These are phyloP conservation scores for Octopus sinensis DNA, from an alignment of 1,140 invertebrate genomes.

Conservation along the genomic window DNA sequence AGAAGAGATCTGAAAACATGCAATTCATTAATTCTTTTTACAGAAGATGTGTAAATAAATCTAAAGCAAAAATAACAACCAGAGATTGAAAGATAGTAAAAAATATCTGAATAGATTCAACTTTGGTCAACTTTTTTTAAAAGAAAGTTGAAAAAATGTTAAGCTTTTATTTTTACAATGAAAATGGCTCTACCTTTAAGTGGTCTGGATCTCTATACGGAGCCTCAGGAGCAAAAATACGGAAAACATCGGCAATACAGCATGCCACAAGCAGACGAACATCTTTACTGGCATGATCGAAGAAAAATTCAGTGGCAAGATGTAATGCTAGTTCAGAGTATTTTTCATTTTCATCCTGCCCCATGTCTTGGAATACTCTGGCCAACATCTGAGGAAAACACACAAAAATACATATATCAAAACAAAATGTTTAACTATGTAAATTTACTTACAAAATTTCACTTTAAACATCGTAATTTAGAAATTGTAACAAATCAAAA, in stretches of 20 bases:
- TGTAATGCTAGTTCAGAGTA: constrained; percentile 91
- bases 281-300: constrained; percentile 86
- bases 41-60: too few relatives aligned
- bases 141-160: not conserved
- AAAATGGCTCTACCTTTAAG: constrained; percentile 66
- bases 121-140: not conserved
- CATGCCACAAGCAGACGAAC: constrained; percentile 92
- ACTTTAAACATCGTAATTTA: too few relatives aligned
- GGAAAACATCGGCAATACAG: constrained; percentile 92
- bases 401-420: too few relatives aligned
- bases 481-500: too few relatives aligned
- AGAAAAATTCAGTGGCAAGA: constrained; percentile 87
- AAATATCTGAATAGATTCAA: not conserved
- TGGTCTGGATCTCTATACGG: constrained; percentile 94
- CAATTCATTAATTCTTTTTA: too few relatives aligned
- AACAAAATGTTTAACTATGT: too few relatives aligned
- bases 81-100: too few relatives aligned
- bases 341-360: constrained; percentile 91
- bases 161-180: too few relatives aligned
- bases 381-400: constrained; percentile 70
- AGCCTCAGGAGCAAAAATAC: constrained; percentile 97
- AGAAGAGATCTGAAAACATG: too few relatives aligned
- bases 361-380: constrained; percentile 92
- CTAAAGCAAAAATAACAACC: too few relatives aligned
- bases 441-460: too few relatives aligned